These are phyloP conservation scores for Gopherus flavomarginatus DNA, from an alignment of 2,113 vertebrate genomes.

Conservation along the genomic window DNA sequence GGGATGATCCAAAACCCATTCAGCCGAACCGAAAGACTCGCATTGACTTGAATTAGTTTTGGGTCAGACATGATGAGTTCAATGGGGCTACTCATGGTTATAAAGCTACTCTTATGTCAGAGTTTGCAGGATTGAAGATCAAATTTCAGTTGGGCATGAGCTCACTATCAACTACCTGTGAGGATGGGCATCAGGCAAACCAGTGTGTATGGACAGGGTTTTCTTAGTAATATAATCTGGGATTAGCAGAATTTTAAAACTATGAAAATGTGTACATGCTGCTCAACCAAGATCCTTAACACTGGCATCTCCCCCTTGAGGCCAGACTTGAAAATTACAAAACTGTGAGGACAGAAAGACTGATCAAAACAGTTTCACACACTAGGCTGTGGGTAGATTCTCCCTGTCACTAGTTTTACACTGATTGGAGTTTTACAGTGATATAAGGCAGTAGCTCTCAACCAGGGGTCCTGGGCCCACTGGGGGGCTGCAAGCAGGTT, in stretches of 20 bases:
- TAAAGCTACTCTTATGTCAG: background rate
- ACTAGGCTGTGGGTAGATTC: background rate
- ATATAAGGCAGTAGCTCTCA: background rate
- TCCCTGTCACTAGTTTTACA: background rate
- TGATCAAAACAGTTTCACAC: background rate
- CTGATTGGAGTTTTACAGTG: background rate
- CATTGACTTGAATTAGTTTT: background rate
- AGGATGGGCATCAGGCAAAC: background rate
- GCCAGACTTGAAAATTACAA: slow-evolving; percentile 63
- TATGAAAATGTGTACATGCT: background rate
- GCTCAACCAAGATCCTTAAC: slow-evolving; percentile 60
- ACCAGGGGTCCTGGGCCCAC: too few species aligned
- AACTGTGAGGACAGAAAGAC: background rate
- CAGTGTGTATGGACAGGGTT: background rate
- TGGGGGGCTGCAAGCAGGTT: too few species aligned
- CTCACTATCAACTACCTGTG: background rate
- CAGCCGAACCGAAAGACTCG: background rate
- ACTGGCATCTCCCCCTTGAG: slow-evolving; percentile 76
- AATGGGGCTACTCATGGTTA: background rate
- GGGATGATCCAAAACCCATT: background rate
- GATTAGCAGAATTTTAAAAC: background rate
- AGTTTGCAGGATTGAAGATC: background rate
- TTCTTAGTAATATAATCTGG: background rate
- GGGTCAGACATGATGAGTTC: background rate
- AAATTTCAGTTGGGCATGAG: slow-evolving; percentile 16